Percentiles rank a stretch among this genome's conserved stretches.
These are phyloP conservation scores for Nylanderia fulva DNA, from an alignment of 1,140 invertebrate genomes.

Conservation along the genomic window DNA sequence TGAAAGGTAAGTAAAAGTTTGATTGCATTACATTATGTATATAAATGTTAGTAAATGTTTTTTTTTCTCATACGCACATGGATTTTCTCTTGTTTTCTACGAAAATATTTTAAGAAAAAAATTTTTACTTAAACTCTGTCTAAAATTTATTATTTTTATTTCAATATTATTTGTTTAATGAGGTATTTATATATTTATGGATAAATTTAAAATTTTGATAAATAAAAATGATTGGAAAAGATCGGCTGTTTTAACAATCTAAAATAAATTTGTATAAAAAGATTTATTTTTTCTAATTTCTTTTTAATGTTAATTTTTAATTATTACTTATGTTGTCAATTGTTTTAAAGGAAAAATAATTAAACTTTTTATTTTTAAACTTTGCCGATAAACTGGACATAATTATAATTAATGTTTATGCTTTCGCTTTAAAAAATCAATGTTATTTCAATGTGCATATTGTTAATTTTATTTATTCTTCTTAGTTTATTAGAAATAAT, in stretches of 20 bases:
- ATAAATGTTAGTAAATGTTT: too few relatives aligned
- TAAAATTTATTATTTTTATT: background rate
- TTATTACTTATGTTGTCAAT: constrained; percentile 35
- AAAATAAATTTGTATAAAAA: background rate
- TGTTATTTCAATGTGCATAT: constrained; percentile 26
- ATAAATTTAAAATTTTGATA: constrained; percentile 11
- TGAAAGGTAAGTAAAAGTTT: constrained; percentile 9
- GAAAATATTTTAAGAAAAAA: background rate
- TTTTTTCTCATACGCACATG: background rate
- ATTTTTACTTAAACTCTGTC: background rate
- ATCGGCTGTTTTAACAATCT: constrained; percentile 72
- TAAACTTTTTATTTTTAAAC: constrained; percentile 31
- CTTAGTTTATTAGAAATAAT: background rate
- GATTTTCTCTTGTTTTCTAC: background rate
- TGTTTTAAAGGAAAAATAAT: constrained; percentile 18
- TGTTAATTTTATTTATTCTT: constrained; percentile 23
- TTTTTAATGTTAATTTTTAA: background rate
- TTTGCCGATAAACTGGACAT: constrained; percentile 21
- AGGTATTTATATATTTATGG: background rate
- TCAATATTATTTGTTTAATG: background rate
- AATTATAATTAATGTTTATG: background rate
- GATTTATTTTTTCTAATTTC: background rate
- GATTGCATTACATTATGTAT: background rate
- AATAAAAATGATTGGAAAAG: constrained; percentile 67
- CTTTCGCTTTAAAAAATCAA: background rate